Conservation (phyloP, 2,113 vertebrate species). For the Ginglymostoma cirratum region DNA sequence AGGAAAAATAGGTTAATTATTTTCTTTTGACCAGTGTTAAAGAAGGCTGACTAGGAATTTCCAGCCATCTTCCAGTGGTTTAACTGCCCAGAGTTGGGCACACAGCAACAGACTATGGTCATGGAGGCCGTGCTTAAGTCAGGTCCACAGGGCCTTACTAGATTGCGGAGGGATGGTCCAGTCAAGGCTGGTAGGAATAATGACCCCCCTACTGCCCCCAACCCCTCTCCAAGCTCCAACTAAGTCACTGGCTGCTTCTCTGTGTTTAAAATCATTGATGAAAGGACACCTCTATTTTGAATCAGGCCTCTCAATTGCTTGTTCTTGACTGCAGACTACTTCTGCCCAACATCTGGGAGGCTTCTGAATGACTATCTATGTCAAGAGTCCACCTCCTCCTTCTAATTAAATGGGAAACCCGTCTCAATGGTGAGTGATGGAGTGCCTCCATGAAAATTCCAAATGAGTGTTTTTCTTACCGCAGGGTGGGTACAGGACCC, state of each 20-base stretch:
- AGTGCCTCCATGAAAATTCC: background rate
- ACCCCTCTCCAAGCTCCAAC: too few species aligned
- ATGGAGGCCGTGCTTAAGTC: too few species aligned
- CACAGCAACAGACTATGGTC: background rate
- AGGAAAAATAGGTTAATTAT: too few species aligned
- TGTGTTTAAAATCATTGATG: too few species aligned
- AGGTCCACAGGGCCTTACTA: background rate
- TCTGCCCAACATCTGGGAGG: background rate
- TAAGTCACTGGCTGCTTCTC: too few species aligned
- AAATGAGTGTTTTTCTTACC: background rate
- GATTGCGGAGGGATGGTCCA: background rate
- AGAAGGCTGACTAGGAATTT: background rate
- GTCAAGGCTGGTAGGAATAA: background rate
- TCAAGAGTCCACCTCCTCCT: background rate
- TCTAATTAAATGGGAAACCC: background rate
- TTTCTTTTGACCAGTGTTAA: background rate
- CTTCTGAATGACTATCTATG: background rate
- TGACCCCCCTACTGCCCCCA: background rate
- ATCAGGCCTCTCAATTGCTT: background rate
- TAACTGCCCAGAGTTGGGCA: background rate
- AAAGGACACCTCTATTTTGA: background rate
- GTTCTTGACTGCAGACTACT: too few species aligned
- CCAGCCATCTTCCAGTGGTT: background rate
- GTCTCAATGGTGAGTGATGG: background rate
- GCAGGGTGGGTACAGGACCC: too few species aligned